Evolutionary conservation across 2,113 vertebrate species (phyloP).

Genomic region (Fulmarus glacialis): DNA sequence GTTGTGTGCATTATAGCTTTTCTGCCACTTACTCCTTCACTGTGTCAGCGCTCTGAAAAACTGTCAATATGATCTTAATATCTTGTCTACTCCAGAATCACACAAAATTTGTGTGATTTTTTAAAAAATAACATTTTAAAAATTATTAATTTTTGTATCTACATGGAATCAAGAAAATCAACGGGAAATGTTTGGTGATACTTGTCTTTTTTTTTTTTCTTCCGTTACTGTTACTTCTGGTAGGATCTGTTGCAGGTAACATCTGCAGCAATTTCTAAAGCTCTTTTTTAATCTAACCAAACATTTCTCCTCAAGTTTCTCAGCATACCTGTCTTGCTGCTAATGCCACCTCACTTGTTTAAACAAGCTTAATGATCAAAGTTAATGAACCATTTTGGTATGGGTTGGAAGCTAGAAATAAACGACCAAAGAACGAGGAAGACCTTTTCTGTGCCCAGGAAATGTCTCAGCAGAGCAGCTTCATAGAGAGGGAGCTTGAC

Average conservation of each 20-base stretch:
- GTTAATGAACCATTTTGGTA: conserved; percentile 36
- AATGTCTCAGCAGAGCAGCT: not conserved
- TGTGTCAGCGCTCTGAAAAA: not conserved
- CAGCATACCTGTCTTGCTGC: not conserved
- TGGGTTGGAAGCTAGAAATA: not conserved
- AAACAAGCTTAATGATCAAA: conserved; percentile 41
- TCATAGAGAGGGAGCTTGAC: not conserved
- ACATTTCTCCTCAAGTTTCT: not conserved
- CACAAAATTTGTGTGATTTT: not conserved
- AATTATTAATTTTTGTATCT: not conserved
- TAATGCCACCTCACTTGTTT: conserved; percentile 29
- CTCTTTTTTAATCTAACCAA: not conserved
- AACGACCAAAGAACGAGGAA: not conserved
- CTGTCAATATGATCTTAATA: not conserved
- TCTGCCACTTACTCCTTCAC: not conserved
- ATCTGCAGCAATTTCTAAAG: not conserved
- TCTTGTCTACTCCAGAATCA: not conserved
- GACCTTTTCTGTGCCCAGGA: not conserved
- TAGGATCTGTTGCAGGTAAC: not conserved
- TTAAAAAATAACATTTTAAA: accelerated
- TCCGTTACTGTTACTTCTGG: not conserved
- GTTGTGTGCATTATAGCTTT: not conserved
- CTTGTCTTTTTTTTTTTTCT: not conserved
- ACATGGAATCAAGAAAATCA: not conserved
- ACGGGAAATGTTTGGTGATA: not conserved